Conservation (phyloP, 2,113 vertebrate genomes). For the Proterorhinus semilunaris region DNA sequence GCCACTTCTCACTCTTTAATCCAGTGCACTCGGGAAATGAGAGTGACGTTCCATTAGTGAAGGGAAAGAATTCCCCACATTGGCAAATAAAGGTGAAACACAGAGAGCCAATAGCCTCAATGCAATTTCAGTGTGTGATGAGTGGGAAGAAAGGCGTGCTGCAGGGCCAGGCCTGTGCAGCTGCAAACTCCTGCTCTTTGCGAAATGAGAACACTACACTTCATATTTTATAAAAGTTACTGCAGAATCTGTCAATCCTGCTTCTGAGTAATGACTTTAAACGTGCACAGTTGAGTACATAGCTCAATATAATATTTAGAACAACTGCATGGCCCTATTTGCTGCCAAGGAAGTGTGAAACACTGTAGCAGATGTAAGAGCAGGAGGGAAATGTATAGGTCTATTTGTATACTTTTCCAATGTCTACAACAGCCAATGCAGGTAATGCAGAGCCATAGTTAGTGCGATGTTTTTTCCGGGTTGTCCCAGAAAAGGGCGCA, state of each 20-base stretch:
- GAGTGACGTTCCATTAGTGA: constrained; percentile 52
- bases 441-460: constrained; percentile 33
- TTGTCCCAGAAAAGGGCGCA: constrained; percentile 31
- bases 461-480: constrained; percentile 63
- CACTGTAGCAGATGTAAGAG: constrained; percentile 9
- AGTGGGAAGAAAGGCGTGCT: constrained; percentile 49
- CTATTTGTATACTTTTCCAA: constrained; percentile 22
- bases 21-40: constrained; percentile 50
- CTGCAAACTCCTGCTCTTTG: constrained; percentile 40
- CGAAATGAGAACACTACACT: constrained; percentile 16
- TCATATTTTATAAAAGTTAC: constrained; percentile 7
- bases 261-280: not conserved
- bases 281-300: too few relatives aligned
- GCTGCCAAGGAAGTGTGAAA: constrained; percentile 10
- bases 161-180: constrained; percentile 36
- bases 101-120: constrained; percentile 54
- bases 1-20: constrained; percentile 49
- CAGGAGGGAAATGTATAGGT: constrained; percentile 14
- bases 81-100: constrained; percentile 45
- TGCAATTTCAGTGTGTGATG: constrained; percentile 61
- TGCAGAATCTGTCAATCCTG: constrained; percentile 7
- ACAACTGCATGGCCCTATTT: not conserved
- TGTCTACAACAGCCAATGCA: constrained; percentile 14
- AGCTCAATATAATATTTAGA: too few relatives aligned
- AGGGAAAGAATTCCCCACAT: constrained; percentile 56